A percentile compares a stretch with the other conserved stretches of the same genome.
These are phyloP conservation scores for Aurelia aurita DNA, from an alignment of 30 jellyfish, hydroid and myxozoan genomes.

Conservation along the genomic window DNA sequence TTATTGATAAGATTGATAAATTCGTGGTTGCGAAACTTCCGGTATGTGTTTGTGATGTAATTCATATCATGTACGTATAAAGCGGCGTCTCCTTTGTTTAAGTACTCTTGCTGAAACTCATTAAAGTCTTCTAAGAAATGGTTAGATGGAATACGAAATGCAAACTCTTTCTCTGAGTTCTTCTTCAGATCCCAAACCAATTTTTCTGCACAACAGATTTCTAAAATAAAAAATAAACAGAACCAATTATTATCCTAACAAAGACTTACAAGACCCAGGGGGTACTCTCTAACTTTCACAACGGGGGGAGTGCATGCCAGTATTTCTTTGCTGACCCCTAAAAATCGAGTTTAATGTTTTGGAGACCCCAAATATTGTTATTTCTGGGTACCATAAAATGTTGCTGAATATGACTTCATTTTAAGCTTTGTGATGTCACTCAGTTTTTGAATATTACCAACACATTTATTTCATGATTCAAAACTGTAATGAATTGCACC, in stretches of 20 bases:
- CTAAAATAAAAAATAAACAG: constrained; percentile 1
- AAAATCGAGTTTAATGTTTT: no score
- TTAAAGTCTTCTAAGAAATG: constrained; percentile 27
- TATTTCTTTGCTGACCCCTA: no score
- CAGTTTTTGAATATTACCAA: no score
- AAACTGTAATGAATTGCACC: no score
- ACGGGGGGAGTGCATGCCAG: no score
- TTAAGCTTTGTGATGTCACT: no score
- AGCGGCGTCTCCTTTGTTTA: constrained; percentile 1
- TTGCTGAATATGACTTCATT: no score
- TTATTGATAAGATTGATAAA: constrained; percentile 1
- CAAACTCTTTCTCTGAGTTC: constrained; percentile 27
- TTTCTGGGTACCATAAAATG: no score
- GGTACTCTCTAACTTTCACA: no score
- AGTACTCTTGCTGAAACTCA: constrained; percentile 14
- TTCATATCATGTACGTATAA: constrained; percentile 48
- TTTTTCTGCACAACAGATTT: constrained; percentile 74
- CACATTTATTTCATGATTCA: no score
- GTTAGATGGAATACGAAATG: constrained; percentile 22
- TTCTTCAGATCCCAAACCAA: constrained; percentile 49
- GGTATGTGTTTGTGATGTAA: constrained; percentile 12
- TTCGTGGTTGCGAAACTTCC: constrained; percentile 16
- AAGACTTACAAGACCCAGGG: no score
- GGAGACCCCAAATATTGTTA: no score
- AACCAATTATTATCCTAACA: background rate